Evolutionary conservation across 2,113 vertebrate species (phyloP), one percentile per base, ranked within the genome.

Genomic region (Pluvialis apricaria): DNA sequence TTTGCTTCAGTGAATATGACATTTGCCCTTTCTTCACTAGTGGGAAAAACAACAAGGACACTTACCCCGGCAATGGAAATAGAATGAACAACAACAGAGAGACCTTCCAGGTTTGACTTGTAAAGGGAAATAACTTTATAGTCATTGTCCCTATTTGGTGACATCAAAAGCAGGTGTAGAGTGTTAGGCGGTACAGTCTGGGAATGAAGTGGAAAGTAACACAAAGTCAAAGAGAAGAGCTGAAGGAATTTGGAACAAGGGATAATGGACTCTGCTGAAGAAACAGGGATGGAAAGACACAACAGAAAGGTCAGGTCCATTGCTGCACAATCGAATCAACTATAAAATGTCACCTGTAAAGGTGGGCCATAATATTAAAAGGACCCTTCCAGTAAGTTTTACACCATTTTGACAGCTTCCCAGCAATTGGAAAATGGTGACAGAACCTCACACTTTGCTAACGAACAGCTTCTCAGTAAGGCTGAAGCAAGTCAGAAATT

Each of bases 1-100:
- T 96, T 95, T 96, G 94, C 97, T 97, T 96, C 96, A 96, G 92
- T 94, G 97, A 96, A 94, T 93, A 83, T 97, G 97, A 97, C 96
- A 97, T 86, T 96, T 97, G 97, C 95, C 94, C 97, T 96, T 88
- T 95, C 94, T 95, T 93, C 93, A 88, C 95, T 93, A 86, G 90
- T 61, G 88, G 96, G 92, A 94, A 96, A 97, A 96, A 95, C 96
- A 97, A 97, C 91, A 92, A 97, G 96, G 95, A 92, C 93, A 94
- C 80, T 95, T 92, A 96, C 54, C 69, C 82, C 21, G 3, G 86
- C 69, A 72, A 84, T 76, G 95, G 97, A 96, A 97, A 96, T 70
- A 88, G 89, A 96, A 95, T 25, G 91, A 90, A 86, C 86, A 95
- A 70, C 89, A 95, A 95, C 79, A 95, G 94, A 93, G 88, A 81